Percentiles rank a stretch among this genome's conserved stretches.
These are phyloP conservation scores for Gallinago paraguaiae DNA, from an alignment of 2,113 vertebrate species.

Conservation along the genomic window DNA sequence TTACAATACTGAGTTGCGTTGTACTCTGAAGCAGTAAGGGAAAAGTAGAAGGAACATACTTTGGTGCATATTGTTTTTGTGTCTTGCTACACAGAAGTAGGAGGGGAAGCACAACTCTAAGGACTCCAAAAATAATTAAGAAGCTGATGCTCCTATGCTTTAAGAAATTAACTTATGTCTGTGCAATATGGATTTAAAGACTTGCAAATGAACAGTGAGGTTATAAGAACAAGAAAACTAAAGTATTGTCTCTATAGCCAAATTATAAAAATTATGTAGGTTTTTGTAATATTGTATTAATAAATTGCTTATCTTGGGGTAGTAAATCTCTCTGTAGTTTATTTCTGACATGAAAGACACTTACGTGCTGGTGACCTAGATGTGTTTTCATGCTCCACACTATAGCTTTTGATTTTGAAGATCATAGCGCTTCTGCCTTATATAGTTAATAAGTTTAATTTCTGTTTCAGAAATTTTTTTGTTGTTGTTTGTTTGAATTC, in stretches of 20 bases:
- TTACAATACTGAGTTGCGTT: not conserved
- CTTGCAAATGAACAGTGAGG: not conserved
- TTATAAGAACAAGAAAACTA: not conserved
- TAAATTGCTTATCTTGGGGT: not conserved
- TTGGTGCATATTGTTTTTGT: not conserved
- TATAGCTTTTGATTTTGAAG: not conserved
- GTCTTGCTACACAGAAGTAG: not conserved
- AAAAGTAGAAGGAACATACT: not conserved
- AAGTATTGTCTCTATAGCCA: fast-evolving
- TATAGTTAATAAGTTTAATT: not conserved
- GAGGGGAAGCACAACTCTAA: not conserved
- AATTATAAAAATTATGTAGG: not conserved
- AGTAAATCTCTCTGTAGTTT: not conserved
- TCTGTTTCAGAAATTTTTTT: not conserved
- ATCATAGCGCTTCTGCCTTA: not conserved
- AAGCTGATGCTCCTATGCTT: fast-evolving
- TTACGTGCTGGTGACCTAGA: not conserved
- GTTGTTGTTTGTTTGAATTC: not conserved
- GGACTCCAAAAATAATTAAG: not conserved
- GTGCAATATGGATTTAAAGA: not conserved
- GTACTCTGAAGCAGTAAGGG: not conserved
- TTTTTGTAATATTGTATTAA: not conserved
- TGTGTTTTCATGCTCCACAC: not conserved
- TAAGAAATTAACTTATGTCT: not conserved
- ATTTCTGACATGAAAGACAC: not conserved